Evolutionary conservation across 1,140 invertebrate species (phyloP).

Genomic region (Macrocentrus cingulum): DNA sequence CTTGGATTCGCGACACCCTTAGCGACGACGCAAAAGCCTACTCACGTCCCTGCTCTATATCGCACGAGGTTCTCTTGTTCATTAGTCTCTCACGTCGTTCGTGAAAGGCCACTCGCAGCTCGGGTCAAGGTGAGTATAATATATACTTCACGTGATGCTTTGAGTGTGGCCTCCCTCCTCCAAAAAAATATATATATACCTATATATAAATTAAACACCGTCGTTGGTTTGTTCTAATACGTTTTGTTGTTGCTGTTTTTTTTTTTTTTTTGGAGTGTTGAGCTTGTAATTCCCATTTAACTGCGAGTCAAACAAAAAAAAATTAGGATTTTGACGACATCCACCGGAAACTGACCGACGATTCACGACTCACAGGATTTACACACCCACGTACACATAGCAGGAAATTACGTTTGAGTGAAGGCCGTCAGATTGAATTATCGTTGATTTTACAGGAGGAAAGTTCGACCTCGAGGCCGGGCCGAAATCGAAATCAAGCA

Average conservation of each 20-base stretch:
- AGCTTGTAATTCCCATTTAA: not conserved
- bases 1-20: slow-evolving; percentile 45
- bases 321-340: not conserved
- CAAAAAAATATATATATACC: not conserved
- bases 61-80: slow-evolving; percentile 18
- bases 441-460: slow-evolving; percentile 45
- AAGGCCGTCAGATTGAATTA: slow-evolving; percentile 17
- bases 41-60: slow-evolving; percentile 11
- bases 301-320: not conserved
- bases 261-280: not conserved
- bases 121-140: slow-evolving; percentile 32
- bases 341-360: slow-evolving; percentile 25
- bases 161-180: not conserved
- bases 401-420: slow-evolving; percentile 15
- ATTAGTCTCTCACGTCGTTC: slow-evolving; percentile 27
- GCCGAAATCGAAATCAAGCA: slow-evolving; percentile 38
- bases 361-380: slow-evolving; percentile 10
- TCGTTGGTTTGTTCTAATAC: not conserved
- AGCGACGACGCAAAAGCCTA: not conserved
- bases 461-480: slow-evolving; percentile 40
- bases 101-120: slow-evolving; percentile 20
- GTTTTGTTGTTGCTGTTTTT: not conserved
- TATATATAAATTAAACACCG: not conserved
- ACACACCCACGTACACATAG: slow-evolving; percentile 1
- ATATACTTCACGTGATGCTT: slow-evolving; percentile 12